A percentile compares a stretch with the other conserved stretches of the same genome.
Conservation (phyloP, 2,888 invertebrate genomes). For the Mayetiola destructor region DNA sequence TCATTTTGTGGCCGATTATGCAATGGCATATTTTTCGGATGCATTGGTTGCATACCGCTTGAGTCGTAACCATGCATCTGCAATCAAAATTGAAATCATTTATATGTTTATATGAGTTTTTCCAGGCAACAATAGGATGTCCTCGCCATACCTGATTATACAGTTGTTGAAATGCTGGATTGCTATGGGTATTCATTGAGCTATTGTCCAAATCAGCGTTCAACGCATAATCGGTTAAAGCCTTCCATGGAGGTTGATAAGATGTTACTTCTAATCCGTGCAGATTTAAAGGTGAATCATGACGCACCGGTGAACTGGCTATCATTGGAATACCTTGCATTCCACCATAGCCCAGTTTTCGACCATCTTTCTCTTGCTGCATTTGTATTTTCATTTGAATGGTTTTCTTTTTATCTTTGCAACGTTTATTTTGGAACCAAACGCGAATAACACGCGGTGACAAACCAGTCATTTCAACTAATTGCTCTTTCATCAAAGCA, state of each 20-base stretch:
- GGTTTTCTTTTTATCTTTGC: slow-evolving; percentile 95
- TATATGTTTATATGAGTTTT: slow-evolving; percentile 6
- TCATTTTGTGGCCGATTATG: slow-evolving; percentile 44
- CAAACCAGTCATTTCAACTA: slow-evolving; percentile 96
- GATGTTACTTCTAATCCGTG: slow-evolving; percentile 76
- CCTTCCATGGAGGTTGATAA: slow-evolving; percentile 96
- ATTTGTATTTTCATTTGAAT: slow-evolving; percentile 94
- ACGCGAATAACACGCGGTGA: slow-evolving; percentile 96
- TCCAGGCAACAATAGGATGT: background rate
- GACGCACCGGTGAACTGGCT: slow-evolving; percentile 83
- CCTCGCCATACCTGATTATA: slow-evolving; percentile 65
- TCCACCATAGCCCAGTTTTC: slow-evolving; percentile 82
- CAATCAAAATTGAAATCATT: slow-evolving; percentile 20
- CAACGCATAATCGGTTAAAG: slow-evolving; percentile 86
- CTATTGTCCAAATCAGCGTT: slow-evolving; percentile 75
- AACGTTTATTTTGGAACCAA: slow-evolving; percentile 98
- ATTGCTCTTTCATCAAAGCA: slow-evolving; percentile 97
- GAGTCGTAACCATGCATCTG: slow-evolving; percentile 89
- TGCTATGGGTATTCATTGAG: slow-evolving; percentile 63
- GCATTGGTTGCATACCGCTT: slow-evolving; percentile 39
- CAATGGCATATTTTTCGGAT: slow-evolving; percentile 40
- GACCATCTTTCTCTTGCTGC: slow-evolving; percentile 96
- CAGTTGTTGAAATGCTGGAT: slow-evolving; percentile 89
- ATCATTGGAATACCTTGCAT: slow-evolving; percentile 98
- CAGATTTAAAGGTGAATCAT: slow-evolving; percentile 74